Conservation (phyloP, 2,113 vertebrate genomes). For the Acanthochromis polyacanthus region DNA sequence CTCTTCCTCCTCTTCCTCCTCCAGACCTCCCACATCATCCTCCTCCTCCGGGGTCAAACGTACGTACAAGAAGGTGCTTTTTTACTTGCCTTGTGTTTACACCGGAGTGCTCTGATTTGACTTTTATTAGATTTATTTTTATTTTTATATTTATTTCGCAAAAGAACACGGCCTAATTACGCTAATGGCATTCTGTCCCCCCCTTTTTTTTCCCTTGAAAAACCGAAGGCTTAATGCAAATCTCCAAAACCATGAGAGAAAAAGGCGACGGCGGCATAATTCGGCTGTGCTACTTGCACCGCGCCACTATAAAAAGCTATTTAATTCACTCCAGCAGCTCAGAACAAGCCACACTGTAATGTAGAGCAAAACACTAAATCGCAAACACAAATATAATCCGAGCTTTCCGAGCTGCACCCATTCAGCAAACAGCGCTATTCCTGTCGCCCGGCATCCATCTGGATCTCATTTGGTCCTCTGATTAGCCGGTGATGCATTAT, state of each 20-base stretch:
- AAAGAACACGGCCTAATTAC: slow-evolving; percentile 35
- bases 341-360: slow-evolving; percentile 28
- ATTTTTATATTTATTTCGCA: not conserved
- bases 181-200: slow-evolving; percentile 44
- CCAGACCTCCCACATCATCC: slow-evolving; percentile 89
- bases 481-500: slow-evolving; percentile 62
- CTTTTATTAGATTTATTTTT: not conserved
- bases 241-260: slow-evolving; percentile 15
- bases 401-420: slow-evolving; percentile 25
- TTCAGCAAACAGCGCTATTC: slow-evolving; percentile 30
- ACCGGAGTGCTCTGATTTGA: not conserved
- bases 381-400: slow-evolving; percentile 51
- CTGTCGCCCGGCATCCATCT: slow-evolving; percentile 52
- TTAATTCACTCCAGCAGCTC: slow-evolving; percentile 61
- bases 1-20: slow-evolving; percentile 85
- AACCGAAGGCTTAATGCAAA: slow-evolving; percentile 46
- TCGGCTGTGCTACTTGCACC: slow-evolving; percentile 37
- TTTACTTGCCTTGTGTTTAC: slow-evolving; percentile 16
- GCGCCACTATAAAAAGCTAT: slow-evolving; percentile 52
- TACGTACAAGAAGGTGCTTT: slow-evolving; percentile 79
- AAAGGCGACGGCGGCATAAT: slow-evolving; percentile 19
- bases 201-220: slow-evolving; percentile 28
- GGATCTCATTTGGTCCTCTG: slow-evolving; percentile 48
- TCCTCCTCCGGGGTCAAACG: slow-evolving; percentile 91
- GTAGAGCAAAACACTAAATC: slow-evolving; percentile 49